These are phyloP conservation scores for Acanthisitta chloris DNA, from an alignment of 2,113 vertebrate species.

Conservation along the genomic window DNA sequence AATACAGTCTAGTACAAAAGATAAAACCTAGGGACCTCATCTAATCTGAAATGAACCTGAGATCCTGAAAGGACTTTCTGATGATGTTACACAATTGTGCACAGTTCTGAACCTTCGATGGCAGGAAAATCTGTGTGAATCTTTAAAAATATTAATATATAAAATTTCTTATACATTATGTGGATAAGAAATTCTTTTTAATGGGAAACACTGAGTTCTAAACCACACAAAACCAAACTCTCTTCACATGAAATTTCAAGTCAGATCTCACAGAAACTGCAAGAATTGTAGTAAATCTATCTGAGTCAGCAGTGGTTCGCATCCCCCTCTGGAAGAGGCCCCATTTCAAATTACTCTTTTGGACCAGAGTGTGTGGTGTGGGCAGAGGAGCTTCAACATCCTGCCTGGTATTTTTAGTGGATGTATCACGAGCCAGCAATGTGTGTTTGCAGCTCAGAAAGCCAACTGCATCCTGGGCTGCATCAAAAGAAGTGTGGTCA, in stretches of 20 bases:
- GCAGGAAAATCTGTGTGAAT: not conserved
- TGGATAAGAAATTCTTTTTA: not conserved
- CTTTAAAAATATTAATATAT: not conserved
- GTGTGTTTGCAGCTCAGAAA: not conserved
- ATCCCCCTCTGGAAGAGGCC: not conserved
- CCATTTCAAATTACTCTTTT: not conserved
- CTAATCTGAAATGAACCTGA: not conserved
- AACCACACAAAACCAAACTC: not conserved
- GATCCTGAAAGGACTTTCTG: not conserved
- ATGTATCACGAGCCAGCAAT: not conserved
- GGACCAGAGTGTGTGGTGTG: not conserved
- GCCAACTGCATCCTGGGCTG: not conserved
- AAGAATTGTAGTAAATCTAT: not conserved
- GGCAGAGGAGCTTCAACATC: not conserved
- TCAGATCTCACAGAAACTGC: not conserved
- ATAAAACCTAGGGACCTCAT: not conserved
- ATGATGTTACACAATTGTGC: not conserved
- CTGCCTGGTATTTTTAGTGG: not conserved
- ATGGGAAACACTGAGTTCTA: not conserved
- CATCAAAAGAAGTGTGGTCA: fast-evolving
- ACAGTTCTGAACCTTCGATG: not conserved
- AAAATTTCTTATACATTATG: not conserved
- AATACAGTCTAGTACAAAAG: not conserved
- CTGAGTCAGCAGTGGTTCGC: not conserved
- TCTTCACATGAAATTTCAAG: not conserved